phyloP scores from a whole-genome alignment of 2,888 invertebrate species.

The Nezara viridula region DNA sequence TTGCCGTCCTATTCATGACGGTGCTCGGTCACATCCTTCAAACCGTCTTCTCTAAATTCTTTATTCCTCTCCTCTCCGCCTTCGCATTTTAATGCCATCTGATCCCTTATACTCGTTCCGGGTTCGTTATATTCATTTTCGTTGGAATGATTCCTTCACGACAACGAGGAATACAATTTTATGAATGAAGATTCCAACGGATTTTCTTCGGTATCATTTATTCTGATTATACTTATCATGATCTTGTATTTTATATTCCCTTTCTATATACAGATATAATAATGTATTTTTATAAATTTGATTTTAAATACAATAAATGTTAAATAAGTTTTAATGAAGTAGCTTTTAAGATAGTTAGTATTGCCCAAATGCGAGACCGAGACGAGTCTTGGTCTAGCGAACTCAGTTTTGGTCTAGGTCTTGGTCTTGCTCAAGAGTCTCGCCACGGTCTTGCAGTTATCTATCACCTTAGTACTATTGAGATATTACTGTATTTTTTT shows the following conservation, averaged over 20 bases:
- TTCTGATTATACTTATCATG: background rate
- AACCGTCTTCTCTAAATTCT: slow-evolving; percentile 31
- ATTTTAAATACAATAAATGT: too few relatives aligned
- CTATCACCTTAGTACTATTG: too few relatives aligned
- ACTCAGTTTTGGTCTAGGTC: too few relatives aligned
- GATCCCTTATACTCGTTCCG: background rate
- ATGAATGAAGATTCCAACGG: background rate
- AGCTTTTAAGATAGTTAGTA: too few relatives aligned
- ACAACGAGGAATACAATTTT: background rate
- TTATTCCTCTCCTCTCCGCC: background rate
- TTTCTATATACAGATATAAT: background rate
- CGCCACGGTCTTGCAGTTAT: too few relatives aligned
- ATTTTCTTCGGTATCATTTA: background rate
- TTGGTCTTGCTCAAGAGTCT: too few relatives aligned
- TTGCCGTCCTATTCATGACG: slow-evolving; percentile 38
- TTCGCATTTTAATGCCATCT: slow-evolving; percentile 12
- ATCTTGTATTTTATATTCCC: background rate
- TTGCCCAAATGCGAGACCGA: too few relatives aligned
- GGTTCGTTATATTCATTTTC: slow-evolving; percentile 32
- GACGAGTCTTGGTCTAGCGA: too few relatives aligned
- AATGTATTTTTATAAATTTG: too few relatives aligned
- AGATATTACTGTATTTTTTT: too few relatives aligned
- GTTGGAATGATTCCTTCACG: background rate
- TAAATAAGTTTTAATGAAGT: too few relatives aligned
- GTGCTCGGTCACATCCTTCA: slow-evolving; percentile 48